Base-by-base conservation (phyloP, 2,113 vertebrate genomes). In the Phaethornis superciliosus region DNA sequence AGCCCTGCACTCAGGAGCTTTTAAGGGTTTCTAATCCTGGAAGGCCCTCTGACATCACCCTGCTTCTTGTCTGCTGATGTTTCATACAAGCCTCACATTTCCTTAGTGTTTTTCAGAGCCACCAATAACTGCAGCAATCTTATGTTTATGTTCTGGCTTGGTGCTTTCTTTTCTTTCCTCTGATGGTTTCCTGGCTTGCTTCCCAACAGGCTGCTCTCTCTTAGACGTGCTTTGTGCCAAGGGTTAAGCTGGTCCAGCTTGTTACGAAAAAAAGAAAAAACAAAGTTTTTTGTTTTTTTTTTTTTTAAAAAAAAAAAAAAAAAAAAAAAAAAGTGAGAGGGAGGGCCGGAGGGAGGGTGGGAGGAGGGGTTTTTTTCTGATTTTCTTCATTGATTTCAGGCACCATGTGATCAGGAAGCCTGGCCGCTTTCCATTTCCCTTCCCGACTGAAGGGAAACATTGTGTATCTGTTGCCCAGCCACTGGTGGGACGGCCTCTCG, bases 21-120 rank as follows among this genome's bases (percentile, higher is more conserved):
- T 99, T 99, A 99, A 99, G 99, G 98, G 98, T 97, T 99, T 99
- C 99, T 99, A 99, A 99, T 99, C 98, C 98, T 99, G 99, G 98
- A 98, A 97, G 98, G 97, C 96, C 81, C 64, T 94, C 98, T 99
- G 98, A 99, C 98, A 98, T 99, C 99, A 99, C 96, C 95, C 97
- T 93, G 92, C 94, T 98, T 98, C 97, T 98, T 96, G 98, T 98
- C 98, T 98, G 98, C 98, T 97, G 97, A 98, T 98, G 98, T 98
- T 98, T 98, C 97, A 96, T 98, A 98, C 98, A 98, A 98, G 96
- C 97, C 97, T 98, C 98, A 98, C 98, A 98, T 98, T 99, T 99
- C 99, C 98, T 98, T 98, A 97, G 95, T 96, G 96, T 97, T 98
- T 96, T 97, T 98, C 97, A 92, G 97, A 95, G 97, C 97, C 97